Percentiles rank a stretch among this genome's conserved stretches.
These are phyloP conservation scores for Emydocephalus ijimae DNA, from an alignment of 2,113 vertebrate genomes.

Conservation along the genomic window DNA sequence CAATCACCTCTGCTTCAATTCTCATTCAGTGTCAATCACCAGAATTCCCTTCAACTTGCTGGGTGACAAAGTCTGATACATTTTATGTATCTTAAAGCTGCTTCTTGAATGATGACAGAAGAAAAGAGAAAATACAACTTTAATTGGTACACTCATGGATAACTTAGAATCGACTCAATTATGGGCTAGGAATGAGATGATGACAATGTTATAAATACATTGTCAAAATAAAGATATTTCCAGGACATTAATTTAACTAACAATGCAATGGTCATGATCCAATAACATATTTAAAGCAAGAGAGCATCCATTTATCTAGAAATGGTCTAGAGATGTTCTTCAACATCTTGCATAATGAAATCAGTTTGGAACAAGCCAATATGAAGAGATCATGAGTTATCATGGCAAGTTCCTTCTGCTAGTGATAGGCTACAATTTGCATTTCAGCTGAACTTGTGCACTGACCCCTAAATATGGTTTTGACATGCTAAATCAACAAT, in stretches of 20 bases:
- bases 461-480: neutral
- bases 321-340: neutral
- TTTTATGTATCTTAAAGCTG: neutral
- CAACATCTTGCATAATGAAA: neutral
- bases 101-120: neutral
- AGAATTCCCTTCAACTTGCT: neutral
- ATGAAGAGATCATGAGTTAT: neutral
- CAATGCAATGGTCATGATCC: neutral
- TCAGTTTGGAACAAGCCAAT: neutral
- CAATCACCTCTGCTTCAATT: neutral
- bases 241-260: neutral
- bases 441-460: neutral
- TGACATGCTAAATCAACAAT: neutral
- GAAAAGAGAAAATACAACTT: neutral
- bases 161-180: neutral
- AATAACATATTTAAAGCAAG: neutral
- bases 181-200: neutral
- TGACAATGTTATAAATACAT: neutral
- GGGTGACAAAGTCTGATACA: neutral
- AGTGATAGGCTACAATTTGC: neutral
- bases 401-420: neutral
- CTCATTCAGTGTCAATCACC: neutral
- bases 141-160: neutral
- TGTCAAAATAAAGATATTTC: neutral
- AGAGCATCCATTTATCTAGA: neutral